Percentiles rank a stretch among this genome's conserved stretches.
Evolutionary conservation across 2,797 vertebrate species (phyloP).

Genomic region (Mycteria americana): DNA sequence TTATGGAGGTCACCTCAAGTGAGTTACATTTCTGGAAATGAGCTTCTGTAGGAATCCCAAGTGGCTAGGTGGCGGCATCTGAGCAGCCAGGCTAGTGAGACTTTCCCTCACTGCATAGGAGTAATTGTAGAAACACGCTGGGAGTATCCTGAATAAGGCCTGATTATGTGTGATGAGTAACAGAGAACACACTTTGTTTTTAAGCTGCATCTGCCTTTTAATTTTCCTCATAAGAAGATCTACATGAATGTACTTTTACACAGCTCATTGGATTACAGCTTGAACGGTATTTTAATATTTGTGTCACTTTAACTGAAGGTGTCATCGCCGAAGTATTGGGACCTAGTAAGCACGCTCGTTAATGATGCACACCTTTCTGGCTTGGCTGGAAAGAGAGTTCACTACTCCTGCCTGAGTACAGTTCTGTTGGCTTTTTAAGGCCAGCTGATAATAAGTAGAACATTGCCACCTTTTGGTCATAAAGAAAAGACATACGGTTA

Average conservation of each 20-base stretch:
- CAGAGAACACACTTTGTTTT: neutral
- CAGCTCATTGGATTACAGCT: constrained; percentile 11
- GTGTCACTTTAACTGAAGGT: constrained; percentile 47
- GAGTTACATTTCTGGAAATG: neutral
- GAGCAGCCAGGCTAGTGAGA: neutral
- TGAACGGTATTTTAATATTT: constrained; percentile 48
- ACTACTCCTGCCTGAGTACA: neutral
- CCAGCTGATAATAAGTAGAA: constrained; percentile 58
- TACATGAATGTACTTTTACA: neutral
- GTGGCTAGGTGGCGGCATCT: neutral
- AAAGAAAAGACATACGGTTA: neutral
- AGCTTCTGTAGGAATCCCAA: neutral
- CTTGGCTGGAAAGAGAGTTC: neutral
- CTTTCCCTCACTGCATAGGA: neutral
- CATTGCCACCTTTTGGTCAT: constrained; percentile 76
- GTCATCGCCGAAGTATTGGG: constrained; percentile 23
- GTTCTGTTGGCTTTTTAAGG: neutral
- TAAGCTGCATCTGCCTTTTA: neutral
- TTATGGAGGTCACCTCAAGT: neutral
- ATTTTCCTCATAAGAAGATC: neutral
- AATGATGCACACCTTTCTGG: constrained; percentile 60
- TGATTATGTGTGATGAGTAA: neutral
- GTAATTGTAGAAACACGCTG: rapidly evolving
- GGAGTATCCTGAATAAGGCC: neutral
- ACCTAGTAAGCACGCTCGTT: constrained; percentile 37